Evolutionary conservation across 2,888 invertebrate genomes (phyloP), one percentile per base, ranked within the genome.

Genomic region (Stenichneumon culpator): DNA sequence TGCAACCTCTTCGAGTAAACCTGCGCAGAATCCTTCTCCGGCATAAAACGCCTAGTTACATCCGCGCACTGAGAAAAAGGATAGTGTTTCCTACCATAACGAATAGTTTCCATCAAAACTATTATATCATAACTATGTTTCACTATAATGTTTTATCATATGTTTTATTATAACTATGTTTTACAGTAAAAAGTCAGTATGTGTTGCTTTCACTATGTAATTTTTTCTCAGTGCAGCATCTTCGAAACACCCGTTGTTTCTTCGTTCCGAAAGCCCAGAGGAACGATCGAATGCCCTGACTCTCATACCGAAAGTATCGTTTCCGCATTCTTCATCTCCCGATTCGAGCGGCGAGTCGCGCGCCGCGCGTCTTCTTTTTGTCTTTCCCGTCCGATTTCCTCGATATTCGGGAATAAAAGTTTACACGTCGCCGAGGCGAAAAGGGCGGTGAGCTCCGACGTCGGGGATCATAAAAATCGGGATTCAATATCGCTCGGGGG

Each of bases 401-500:
- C 90, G 88, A 91, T 93, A 93, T 91, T 93, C 89, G 90, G 91
- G 90, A 92, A 93, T 93, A 93, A 94, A 94, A 94, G 92, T 94
- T 94, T 93, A 93, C 93, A 92, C 90, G 90, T 70, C 67, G 74
- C 77, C 67, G 63, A 63, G 50, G 52, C 44, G 25, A 74, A 84
- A 83, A 72, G 84, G 87, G 83, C 82, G 86, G 70, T 78, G 83
- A 81, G 70, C 54, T 52, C 72, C 68, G 86, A 88, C 86, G 83
- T 74, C 79, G 81, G 87, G 90, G 90, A 92, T 92, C 92, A 91
- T 93, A 93, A 93, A 52, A 93, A 93, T 93, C 90, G 92, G 90
- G 91, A 93, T 93, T 93, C 92, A 93, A 93, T 93, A 93, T 92
- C 92, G 90, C 88, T 82, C 77, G 78, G 86, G 78, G 86, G 85